Conservation (phyloP, 2,797 vertebrate species). For the Galago senegalensis region DNA sequence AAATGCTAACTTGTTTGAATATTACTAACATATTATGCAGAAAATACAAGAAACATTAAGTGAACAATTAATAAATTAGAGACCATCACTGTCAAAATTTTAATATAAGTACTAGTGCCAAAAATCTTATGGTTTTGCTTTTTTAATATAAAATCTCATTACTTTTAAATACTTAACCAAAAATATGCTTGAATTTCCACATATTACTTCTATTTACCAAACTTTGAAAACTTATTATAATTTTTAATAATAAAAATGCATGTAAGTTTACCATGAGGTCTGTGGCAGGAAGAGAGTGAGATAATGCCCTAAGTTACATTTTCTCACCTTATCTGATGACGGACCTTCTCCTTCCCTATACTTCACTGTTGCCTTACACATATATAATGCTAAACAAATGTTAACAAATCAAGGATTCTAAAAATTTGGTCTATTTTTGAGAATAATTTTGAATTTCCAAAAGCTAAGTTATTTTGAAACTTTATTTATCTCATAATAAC, state of each 20-base stretch:
- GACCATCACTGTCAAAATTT: neutral
- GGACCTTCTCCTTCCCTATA: neutral
- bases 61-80: neutral
- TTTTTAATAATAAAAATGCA: neutral
- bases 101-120: neutral
- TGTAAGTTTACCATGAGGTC: neutral
- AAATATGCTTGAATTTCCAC: neutral
- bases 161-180: neutral
- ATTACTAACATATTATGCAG: neutral
- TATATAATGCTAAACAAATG: neutral
- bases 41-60: neutral
- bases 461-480: neutral
- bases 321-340: neutral
- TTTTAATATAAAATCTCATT: neutral
- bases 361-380: neutral
- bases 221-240: neutral
- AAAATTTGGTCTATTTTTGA: neutral
- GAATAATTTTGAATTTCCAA: neutral
- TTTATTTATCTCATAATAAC: neutral
- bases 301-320: neutral
- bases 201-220: neutral
- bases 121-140: neutral
- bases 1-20: neutral
- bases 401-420: neutral
- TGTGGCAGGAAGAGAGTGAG: neutral